Base-by-base conservation (phyloP, 2,888 invertebrate genomes). In the Ganaspis brasiliensis region DNA sequence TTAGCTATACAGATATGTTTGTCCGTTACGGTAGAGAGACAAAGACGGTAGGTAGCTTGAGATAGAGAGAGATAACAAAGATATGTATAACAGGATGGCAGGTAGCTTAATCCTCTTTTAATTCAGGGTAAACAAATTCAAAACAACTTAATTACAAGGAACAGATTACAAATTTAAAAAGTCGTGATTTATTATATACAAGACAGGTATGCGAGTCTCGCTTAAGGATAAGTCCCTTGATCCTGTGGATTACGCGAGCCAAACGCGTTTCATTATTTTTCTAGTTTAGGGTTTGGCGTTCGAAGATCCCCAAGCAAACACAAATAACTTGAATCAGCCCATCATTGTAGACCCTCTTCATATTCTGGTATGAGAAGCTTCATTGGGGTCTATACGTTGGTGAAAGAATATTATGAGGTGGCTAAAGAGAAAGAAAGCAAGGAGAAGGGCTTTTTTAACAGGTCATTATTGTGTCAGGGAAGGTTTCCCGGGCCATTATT, bases 401-500 rank as follows among this genome's bases (percentile, higher is more conserved):
- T 72, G 56, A 12, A 57, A 72, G 57, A 45, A 45, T 63, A 67
- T 45, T 67, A 67, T 16, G 72, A 72, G 71, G 52, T 49, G 12
- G 52, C 49, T 21, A 35, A 35, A 52, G 19, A 19, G 71, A 37
- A 72, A 35, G 35, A 55, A 55, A 49, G 26, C 26, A 49, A 55
- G 72, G 35, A 70, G n/a, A 74, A 12, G 79, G 80, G 84, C 79
- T 85, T 86, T 86, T 87, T 89, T 87, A 87, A 86, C 87, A 84
- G 88, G 83, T 85, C 83, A 83, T 88, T 88, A 89, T 86, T 84
- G 85, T 83, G 83, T 81, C n/a, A 74, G 83, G 81, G 83, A 83
- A 81, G 84, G 84, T 87, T 88, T 87, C 87, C 86, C 86, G 83
- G 78, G 79, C 84, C 84, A 85, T 88, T 89, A 88, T 89, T 87